Conservation (phyloP, 2,888 invertebrate genomes). For the Noctua fimbriata region DNA sequence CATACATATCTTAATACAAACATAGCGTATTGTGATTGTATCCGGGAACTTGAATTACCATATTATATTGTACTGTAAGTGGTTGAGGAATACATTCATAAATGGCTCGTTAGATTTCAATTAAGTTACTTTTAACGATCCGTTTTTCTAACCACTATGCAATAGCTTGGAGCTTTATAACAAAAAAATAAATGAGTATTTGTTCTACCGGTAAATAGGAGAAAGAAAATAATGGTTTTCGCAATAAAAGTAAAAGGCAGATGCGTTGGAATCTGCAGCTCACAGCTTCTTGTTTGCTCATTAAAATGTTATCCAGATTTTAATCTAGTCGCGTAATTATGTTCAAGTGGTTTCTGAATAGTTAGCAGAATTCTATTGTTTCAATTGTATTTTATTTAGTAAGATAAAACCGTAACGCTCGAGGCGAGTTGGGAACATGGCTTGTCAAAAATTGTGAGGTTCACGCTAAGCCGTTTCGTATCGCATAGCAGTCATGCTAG, state of each 20-base stretch:
- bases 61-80: neutral
- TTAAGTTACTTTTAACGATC: conserved; percentile 12
- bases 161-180: neutral
- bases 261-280: conserved; percentile 17
- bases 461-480: neutral
- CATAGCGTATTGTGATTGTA: neutral
- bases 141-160: conserved; percentile 8
- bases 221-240: conserved; percentile 27
- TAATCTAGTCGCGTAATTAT: conserved; percentile 9
- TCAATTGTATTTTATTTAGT: neutral
- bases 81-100: neutral
- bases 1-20: neutral
- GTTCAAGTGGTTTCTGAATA: neutral
- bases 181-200: conserved; percentile 26
- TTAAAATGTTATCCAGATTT: conserved; percentile 32
- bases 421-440: neutral
- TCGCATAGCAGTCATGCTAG: no score
- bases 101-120: conserved; percentile 14
- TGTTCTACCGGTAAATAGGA: conserved; percentile 16
- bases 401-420: neutral
- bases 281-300: conserved; percentile 30
- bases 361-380: neutral
- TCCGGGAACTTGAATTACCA: neutral
- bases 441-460: neutral
- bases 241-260: conserved; percentile 30